These are phyloP conservation scores for Drosophila ohnishii DNA, from an alignment of 1,140 invertebrate genomes.

Conservation along the genomic window DNA sequence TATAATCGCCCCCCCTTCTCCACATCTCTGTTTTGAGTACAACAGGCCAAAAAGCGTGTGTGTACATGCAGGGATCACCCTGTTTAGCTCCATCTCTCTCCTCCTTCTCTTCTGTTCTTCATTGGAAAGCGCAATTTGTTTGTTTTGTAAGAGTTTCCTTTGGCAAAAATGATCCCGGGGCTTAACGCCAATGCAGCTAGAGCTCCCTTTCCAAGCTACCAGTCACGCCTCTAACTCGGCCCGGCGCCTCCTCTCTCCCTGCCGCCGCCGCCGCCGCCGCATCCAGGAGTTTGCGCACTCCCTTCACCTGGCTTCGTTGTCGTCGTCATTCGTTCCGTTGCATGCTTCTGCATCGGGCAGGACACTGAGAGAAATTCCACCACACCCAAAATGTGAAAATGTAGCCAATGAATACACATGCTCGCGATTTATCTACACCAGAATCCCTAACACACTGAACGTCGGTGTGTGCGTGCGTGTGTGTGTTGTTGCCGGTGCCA, in stretches of 20 bases:
- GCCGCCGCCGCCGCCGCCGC: slow-evolving; percentile 4
- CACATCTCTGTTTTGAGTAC: slow-evolving; percentile 20
- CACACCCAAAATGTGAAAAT: slow-evolving; percentile 25
- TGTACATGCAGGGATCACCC: background rate
- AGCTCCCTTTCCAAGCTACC: slow-evolving; percentile 3
- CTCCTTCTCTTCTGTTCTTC: too few relatives aligned
- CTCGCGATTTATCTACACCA: slow-evolving; percentile 30
- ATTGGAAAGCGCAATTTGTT: background rate
- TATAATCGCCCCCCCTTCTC: background rate
- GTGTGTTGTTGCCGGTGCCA: slow-evolving; percentile 45
- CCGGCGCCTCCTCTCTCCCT: slow-evolving; percentile 5
- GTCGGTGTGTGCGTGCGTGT: too few relatives aligned
- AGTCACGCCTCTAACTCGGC: slow-evolving; percentile 28
- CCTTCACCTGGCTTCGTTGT: slow-evolving; percentile 3
- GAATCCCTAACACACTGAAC: background rate
- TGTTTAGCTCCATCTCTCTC: background rate
- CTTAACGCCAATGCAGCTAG: slow-evolving; percentile 7
- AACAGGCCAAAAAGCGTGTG: slow-evolving; percentile 12
- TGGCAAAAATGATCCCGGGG: background rate
- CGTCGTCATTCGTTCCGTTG: slow-evolving; percentile 25
- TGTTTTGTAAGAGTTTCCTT: background rate
- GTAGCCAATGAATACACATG: slow-evolving; percentile 2
- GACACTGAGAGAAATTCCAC: slow-evolving; percentile 35
- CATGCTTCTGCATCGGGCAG: slow-evolving; percentile 22
- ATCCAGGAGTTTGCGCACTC: slow-evolving; percentile 27